Evolutionary conservation across 2,888 invertebrate species (phyloP), one percentile per base, ranked within the genome.

Genomic region (Biston betularia): DNA sequence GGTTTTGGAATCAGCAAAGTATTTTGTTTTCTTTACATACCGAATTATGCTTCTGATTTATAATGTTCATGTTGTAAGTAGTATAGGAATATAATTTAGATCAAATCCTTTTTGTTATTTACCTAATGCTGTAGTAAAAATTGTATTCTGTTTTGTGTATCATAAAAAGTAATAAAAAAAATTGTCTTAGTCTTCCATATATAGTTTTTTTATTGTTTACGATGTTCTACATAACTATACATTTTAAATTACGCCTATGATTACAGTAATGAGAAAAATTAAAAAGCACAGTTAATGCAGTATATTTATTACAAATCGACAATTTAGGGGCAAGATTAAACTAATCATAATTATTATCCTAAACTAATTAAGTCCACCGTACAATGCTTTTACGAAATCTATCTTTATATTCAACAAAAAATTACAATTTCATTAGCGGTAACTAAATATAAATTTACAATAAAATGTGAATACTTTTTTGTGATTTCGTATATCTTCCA

Each of bases 281-380:
- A 63, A 70, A 68, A 68, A 70, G 54, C 46, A 45, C 60, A 49
- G 53, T 70, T 52, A 5, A 63, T 65, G 60, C 65, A 50, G 15
- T 42, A 61, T 63, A 67, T 70, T 71, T 68, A 73, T 71, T 71
- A 67, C 66, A 62, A 58, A 66, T 66, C 68, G 72, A 77, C 69
- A 74, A 69, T 46, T 68, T 70, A 79, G 70, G 76, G 74, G 71
- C 75, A 44, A 24, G 74, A 71, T 70, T 63, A 71, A 68, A 33
- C 34, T 48, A 34, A 50, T 34, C 6, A n/a, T 34, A 7, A n/a
- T 50, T 11, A 33, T 49, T 9, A n/a, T 12, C 38, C 6, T 9
- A 38, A 38, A 38, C 6, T 38, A 38, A 6, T 38, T 8, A 38
- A 38, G 9, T 38, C 6, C 6, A 38, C 38, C 1, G 6, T n/a